These are phyloP conservation scores for Hypomesus transpacificus DNA, from an alignment of 2,113 vertebrate genomes.

Conservation along the genomic window DNA sequence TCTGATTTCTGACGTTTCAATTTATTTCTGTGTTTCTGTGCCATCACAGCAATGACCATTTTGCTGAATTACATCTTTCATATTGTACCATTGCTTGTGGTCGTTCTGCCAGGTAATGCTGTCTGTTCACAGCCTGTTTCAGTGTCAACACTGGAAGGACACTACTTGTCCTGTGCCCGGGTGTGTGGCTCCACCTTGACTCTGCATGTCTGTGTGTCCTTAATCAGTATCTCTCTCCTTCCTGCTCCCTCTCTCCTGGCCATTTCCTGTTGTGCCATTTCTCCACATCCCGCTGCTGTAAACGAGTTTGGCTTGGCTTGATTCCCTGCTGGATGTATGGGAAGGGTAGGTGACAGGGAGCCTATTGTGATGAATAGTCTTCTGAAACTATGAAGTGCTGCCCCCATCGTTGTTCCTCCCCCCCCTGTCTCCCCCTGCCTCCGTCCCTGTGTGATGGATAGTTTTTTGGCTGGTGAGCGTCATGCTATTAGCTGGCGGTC, in stretches of 20 bases:
- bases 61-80: too few species aligned
- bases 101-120: too few species aligned
- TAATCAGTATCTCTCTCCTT: too few species aligned
- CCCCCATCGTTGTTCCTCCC: slow-evolving; percentile 48
- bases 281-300: slow-evolving; percentile 45
- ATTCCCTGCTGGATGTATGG: slow-evolving; percentile 58
- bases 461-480: slow-evolving; percentile 63
- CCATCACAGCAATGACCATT: too few species aligned
- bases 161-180: too few species aligned
- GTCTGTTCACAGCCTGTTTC: too few species aligned
- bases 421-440: background rate
- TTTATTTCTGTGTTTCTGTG: too few species aligned
- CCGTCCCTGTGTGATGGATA: slow-evolving; percentile 64
- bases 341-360: slow-evolving; percentile 64
- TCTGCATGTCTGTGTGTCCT: too few species aligned
- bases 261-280: slow-evolving; percentile 62
- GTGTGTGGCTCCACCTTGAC: too few species aligned
- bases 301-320: slow-evolving; percentile 65
- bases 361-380: slow-evolving; percentile 72
- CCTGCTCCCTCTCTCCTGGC: background rate
- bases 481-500: slow-evolving; percentile 61
- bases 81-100: too few species aligned
- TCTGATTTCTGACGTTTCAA: too few species aligned
- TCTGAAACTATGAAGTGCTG: slow-evolving; percentile 71
- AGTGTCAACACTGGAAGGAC: too few species aligned